Conservation (phyloP, 2,113 vertebrate species). For the Regulus satrapa region DNA sequence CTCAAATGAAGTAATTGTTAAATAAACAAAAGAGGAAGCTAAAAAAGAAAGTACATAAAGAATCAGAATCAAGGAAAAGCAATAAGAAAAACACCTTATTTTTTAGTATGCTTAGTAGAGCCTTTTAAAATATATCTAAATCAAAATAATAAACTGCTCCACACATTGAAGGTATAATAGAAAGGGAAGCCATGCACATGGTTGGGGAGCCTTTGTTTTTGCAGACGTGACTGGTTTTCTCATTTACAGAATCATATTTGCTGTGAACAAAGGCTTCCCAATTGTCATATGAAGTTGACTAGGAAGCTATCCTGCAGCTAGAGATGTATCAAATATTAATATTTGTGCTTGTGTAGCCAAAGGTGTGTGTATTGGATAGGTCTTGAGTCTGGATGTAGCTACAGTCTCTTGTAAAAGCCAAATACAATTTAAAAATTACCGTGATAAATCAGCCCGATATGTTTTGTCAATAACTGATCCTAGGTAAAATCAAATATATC, state of each 20-base stretch:
- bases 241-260: background rate
- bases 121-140: background rate
- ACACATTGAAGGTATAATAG: background rate
- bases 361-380: background rate
- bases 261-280: background rate
- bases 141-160: background rate
- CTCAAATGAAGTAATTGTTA: background rate
- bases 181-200: background rate
- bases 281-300: background rate
- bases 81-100: background rate
- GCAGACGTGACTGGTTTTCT: background rate
- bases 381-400: background rate
- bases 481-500: background rate
- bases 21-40: background rate
- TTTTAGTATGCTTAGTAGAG: background rate
- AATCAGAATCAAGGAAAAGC: background rate
- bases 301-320: background rate
- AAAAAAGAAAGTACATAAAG: background rate
- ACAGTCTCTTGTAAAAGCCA: background rate
- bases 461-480: background rate
- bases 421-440: background rate
- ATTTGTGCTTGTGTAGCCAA: background rate
- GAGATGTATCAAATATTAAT: constrained; percentile 28
- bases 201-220: background rate
- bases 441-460: background rate